A percentile compares a stretch with the other conserved stretches of the same genome.
These are phyloP conservation scores for Mionectes macconnelli DNA, from an alignment of 2,113 vertebrate genomes.

Conservation along the genomic window DNA sequence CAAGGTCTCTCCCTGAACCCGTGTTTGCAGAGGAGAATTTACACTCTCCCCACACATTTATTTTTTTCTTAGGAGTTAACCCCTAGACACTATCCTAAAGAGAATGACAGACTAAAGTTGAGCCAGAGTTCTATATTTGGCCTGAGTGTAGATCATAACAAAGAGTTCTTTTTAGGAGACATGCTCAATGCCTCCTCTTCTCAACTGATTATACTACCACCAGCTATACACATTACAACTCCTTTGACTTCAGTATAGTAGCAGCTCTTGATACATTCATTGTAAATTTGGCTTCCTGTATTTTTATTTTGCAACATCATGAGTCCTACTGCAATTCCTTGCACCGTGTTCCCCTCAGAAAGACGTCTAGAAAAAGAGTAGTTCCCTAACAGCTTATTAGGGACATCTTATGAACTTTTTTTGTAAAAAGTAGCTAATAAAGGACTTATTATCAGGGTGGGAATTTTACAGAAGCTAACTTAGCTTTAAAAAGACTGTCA, in stretches of 20 bases:
- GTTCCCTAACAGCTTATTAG: neutral
- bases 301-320: neutral
- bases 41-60: neutral
- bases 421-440: neutral
- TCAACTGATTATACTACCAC: neutral
- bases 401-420: neutral
- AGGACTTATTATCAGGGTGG: neutral
- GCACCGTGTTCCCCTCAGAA: neutral
- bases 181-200: neutral
- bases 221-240: neutral
- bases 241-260: neutral
- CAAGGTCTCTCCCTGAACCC: neutral
- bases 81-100: neutral
- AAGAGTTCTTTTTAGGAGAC: constrained; percentile 32
- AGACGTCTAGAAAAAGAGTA: neutral
- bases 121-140: constrained; percentile 14
- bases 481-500: neutral
- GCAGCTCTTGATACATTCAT: neutral
- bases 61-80: neutral
- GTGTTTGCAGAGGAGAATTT: neutral
- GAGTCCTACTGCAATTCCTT: neutral
- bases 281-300: neutral
- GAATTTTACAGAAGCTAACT: neutral
- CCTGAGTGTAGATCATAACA: constrained; percentile 17
- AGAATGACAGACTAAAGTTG: neutral